Percentiles rank a stretch among this genome's conserved stretches.
Conservation (phyloP, 2,888 invertebrate genomes). For the Ctenicera cuprea region DNA sequence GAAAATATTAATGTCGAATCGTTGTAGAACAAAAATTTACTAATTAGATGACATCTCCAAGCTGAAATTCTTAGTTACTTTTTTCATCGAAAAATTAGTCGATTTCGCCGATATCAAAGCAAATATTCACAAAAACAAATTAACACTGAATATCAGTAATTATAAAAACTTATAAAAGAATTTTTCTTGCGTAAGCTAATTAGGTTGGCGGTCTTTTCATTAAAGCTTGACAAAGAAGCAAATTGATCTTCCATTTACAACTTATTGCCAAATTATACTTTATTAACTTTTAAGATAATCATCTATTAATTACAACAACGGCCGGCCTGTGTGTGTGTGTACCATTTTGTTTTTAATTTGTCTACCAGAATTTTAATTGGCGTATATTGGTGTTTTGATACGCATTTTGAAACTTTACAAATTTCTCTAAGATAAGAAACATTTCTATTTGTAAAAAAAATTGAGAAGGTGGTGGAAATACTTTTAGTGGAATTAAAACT, state of each 20-base stretch:
- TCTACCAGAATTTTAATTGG: conserved; percentile 25
- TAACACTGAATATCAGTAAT: conserved; percentile 2
- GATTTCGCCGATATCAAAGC: conserved; percentile 2
- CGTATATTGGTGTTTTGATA: conserved; percentile 6
- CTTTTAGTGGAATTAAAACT: background rate
- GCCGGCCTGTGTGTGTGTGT: conserved; percentile 6
- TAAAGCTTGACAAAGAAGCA: conserved; percentile 17
- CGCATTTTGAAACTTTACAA: background rate
- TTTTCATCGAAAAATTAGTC: background rate
- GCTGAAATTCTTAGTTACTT: background rate
- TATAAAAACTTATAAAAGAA: background rate
- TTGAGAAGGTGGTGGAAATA: too few species aligned
- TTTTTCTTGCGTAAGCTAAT: conserved; percentile 18
- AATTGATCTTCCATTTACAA: conserved; percentile 24
- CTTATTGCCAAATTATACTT: conserved; percentile 30
- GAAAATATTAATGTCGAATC: too few species aligned
- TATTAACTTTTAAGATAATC: conserved; percentile 24
- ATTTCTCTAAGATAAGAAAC: background rate
- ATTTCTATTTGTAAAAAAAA: too few species aligned
- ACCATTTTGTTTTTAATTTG: conserved; percentile 27
- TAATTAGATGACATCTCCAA: background rate
- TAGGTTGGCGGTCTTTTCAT: conserved; percentile 19
- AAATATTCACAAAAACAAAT: conserved; percentile 3
- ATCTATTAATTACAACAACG: conserved; percentile 25
- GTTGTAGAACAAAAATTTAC: too few species aligned